Percentiles rank a stretch among this genome's conserved stretches.
These are phyloP conservation scores for Smittia aterrima DNA, from an alignment of 2,888 invertebrate genomes.

Conservation along the genomic window DNA sequence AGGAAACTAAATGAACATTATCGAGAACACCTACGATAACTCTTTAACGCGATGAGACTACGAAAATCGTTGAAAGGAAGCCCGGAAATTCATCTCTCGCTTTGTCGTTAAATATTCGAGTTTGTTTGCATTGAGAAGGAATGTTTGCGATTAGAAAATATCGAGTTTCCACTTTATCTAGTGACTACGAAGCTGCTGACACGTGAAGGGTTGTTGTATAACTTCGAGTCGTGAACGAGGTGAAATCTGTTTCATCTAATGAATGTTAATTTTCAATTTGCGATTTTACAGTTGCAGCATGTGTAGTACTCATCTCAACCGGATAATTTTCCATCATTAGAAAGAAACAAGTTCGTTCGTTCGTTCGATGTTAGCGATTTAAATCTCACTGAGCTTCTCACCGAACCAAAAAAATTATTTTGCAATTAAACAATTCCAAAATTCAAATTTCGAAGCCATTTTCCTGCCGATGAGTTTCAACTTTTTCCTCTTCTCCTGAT, in stretches of 20 bases:
- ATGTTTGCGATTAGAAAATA: conserved; percentile 20
- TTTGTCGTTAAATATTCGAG: conserved; percentile 6
- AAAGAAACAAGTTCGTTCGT: not conserved
- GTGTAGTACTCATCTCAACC: not conserved
- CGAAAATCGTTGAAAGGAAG: not conserved
- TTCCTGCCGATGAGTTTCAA: not conserved
- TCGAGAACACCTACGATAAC: not conserved
- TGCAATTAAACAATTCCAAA: conserved; percentile 22
- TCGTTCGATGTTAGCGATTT: not conserved
- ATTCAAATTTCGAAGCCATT: conserved; percentile 19
- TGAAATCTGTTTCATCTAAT: too few species aligned
- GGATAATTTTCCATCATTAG: not conserved
- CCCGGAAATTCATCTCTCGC: conserved; percentile 11
- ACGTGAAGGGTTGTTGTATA: too few species aligned
- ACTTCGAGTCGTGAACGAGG: too few species aligned
- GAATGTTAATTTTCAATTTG: too few species aligned
- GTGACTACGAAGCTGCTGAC: too few species aligned
- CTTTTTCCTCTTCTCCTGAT: not conserved
- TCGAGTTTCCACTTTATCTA: conserved; percentile 16
- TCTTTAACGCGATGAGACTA: not conserved
- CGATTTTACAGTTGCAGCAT: too few species aligned
- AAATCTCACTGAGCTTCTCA: not conserved
- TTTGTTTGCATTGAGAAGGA: not conserved
- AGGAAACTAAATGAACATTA: not conserved
- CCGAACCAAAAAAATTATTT: conserved; percentile 22